These are phyloP conservation scores for Vanacampus margaritifer DNA, from an alignment of 2,113 vertebrate species.

Conservation along the genomic window DNA sequence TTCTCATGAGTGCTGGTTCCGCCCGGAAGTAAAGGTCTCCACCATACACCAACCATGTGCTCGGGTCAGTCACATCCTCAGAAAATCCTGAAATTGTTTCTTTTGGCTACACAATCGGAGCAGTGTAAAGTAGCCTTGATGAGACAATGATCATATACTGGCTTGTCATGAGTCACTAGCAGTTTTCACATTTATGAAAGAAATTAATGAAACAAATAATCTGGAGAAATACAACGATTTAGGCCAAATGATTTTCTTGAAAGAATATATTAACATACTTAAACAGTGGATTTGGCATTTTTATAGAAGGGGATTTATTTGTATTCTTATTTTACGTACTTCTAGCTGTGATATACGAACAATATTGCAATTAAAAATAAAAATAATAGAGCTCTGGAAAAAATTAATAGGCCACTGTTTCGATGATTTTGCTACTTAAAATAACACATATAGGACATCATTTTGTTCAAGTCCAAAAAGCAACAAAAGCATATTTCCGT, in stretches of 20 bases:
- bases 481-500: not conserved
- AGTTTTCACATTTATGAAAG: slow-evolving; percentile 21
- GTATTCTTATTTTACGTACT: too few species aligned
- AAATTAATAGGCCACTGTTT: too few species aligned
- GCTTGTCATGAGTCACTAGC: slow-evolving; percentile 2
- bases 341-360: too few species aligned
- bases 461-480: not conserved
- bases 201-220: not conserved
- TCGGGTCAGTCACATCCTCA: slow-evolving; percentile 48
- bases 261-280: too few species aligned
- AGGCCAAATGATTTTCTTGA: too few species aligned
- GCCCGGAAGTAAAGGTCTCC: slow-evolving; percentile 17
- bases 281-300: too few species aligned
- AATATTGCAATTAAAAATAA: too few species aligned
- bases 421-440: too few species aligned
- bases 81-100: slow-evolving; percentile 60
- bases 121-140: slow-evolving; percentile 55
- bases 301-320: too few species aligned
- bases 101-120: slow-evolving; percentile 58
- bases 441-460: too few species aligned
- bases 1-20: slow-evolving; percentile 28
- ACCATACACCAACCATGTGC: slow-evolving; percentile 35
- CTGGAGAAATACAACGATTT: too few species aligned
- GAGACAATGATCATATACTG: slow-evolving; percentile 47
- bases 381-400: too few species aligned